These are phyloP conservation scores for Uloborus plumipes DNA, from an alignment of 2,888 invertebrate genomes.

Conservation along the genomic window DNA sequence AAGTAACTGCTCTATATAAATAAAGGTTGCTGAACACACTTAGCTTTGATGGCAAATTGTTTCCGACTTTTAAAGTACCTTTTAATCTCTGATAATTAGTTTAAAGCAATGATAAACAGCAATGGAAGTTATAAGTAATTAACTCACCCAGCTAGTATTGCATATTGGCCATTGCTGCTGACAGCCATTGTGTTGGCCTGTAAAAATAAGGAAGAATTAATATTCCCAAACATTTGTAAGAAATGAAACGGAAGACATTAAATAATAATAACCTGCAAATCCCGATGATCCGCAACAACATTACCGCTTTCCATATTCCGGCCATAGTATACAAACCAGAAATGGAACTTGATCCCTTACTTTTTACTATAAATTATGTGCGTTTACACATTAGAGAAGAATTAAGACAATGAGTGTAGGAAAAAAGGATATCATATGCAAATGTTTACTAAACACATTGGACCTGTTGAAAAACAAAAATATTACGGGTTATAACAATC, in stretches of 20 bases:
- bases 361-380: too few species aligned
- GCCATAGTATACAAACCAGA: slow-evolving; percentile 72
- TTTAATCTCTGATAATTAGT: not conserved
- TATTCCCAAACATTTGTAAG: not conserved
- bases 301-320: slow-evolving; percentile 77
- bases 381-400: too few species aligned
- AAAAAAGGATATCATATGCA: too few species aligned
- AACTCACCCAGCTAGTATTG: slow-evolving; percentile 84
- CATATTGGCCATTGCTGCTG: slow-evolving; percentile 86
- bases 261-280: slow-evolving; percentile 76
- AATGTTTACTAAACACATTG: too few species aligned
- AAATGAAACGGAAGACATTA: not conserved
- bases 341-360: too few species aligned
- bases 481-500: too few species aligned
- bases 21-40: too few species aligned
- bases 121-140: slow-evolving; percentile 24
- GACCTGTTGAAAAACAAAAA: too few species aligned
- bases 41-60: too few species aligned
- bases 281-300: slow-evolving; percentile 83
- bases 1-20: too few species aligned
- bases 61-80: too few species aligned
- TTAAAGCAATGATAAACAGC: not conserved
- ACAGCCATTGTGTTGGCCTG: slow-evolving; percentile 95
- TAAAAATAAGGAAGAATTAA: slow-evolving; percentile 65
- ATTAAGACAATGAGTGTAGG: too few species aligned